These are phyloP conservation scores for Micromesistius poutassou DNA, from an alignment of 2,797 vertebrate species.

Conservation along the genomic window DNA sequence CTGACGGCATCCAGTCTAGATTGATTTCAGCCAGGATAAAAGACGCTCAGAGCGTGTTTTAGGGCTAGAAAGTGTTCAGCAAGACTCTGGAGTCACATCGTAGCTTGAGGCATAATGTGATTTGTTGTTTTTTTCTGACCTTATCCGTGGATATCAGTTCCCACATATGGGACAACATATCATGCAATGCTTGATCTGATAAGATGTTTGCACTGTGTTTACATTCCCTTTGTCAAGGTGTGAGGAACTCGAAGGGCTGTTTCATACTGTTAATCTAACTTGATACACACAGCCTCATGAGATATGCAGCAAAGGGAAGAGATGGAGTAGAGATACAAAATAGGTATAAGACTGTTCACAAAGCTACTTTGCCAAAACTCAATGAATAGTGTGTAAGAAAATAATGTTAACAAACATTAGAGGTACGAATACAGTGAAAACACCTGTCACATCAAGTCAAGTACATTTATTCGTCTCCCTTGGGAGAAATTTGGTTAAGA, in stretches of 20 bases:
- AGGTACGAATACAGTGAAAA: background rate
- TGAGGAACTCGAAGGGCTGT: background rate
- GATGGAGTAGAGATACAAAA: background rate
- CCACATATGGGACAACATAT: background rate
- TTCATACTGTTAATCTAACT: background rate
- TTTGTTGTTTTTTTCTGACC: slow-evolving; percentile 12
- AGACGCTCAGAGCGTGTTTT: slow-evolving; percentile 38
- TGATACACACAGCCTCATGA: background rate
- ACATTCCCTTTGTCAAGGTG: background rate
- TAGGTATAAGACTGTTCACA: background rate
- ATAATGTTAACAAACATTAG: background rate
- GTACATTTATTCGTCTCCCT: too few relatives aligned
- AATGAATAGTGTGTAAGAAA: background rate
- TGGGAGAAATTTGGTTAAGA: too few relatives aligned
- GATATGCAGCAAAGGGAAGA: too few relatives aligned
- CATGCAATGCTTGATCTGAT: background rate
- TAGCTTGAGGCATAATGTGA: slow-evolving; percentile 10
- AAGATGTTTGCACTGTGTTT: background rate
- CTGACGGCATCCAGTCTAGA: slow-evolving; percentile 51
- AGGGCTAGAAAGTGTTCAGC: slow-evolving; percentile 30
- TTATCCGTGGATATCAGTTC: slow-evolving; percentile 7
- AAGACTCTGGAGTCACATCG: slow-evolving; percentile 12
- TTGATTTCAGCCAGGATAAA: slow-evolving; percentile 58
- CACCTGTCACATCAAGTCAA: too few relatives aligned
- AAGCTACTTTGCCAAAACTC: background rate